Conservation (phyloP, 2,888 invertebrate genomes). For the Bombyx huttoni region DNA sequence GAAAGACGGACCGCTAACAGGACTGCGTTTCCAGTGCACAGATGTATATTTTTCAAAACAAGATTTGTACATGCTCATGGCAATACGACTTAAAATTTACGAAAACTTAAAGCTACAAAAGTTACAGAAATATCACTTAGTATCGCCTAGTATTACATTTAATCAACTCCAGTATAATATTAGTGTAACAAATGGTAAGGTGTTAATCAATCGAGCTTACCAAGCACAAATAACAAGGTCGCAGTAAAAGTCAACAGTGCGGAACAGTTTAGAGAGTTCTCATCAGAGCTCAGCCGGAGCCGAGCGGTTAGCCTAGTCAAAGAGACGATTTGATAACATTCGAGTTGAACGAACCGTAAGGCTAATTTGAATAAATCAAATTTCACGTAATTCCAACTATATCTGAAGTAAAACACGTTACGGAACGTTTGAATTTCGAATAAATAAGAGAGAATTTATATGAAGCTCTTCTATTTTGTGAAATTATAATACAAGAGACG, state of each 20-base stretch:
- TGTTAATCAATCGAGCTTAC: constrained; percentile 14
- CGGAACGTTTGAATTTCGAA: neutral
- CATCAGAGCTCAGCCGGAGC: constrained; percentile 36
- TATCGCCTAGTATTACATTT: too few species aligned
- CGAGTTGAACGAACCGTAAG: constrained; percentile 36
- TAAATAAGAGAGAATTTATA: neutral
- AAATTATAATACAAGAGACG: too few species aligned
- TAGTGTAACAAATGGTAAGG: constrained; percentile 13
- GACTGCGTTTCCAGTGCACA: too few species aligned
- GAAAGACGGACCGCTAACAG: too few species aligned
- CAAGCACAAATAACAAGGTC: constrained; percentile 38
- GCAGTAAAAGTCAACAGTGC: constrained; percentile 40
- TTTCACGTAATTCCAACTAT: constrained; percentile 30
- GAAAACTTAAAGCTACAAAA: too few species aligned
- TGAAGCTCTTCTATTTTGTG: too few species aligned
- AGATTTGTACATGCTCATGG: too few species aligned
- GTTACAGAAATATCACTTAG: too few species aligned
- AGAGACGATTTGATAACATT: constrained; percentile 53
- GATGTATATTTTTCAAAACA: too few species aligned
- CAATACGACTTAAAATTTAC: too few species aligned
- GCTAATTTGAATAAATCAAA: constrained; percentile 58
- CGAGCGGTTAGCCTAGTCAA: constrained; percentile 36
- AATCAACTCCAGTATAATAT: neutral
- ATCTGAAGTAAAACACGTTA: constrained; percentile 11
- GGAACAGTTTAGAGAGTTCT: constrained; percentile 48